Percentiles rank a stretch among this genome's conserved stretches.
These are phyloP conservation scores for Thecophora atra DNA, from an alignment of 2,888 invertebrate genomes.

Conservation along the genomic window DNA sequence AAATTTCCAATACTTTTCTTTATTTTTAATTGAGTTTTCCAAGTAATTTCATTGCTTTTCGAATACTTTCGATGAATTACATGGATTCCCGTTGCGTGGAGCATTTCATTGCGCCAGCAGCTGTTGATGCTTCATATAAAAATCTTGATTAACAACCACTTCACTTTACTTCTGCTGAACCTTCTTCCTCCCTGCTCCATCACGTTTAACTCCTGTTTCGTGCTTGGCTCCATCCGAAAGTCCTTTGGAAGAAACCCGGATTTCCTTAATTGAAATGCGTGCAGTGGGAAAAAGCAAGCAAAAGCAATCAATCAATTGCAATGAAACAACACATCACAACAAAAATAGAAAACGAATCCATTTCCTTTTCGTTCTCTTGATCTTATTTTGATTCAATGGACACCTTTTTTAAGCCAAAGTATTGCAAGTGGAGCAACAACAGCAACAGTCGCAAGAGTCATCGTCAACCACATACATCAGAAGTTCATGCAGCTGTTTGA, in stretches of 20 bases:
- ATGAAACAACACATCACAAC: background rate
- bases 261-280: slow-evolving; percentile 3
- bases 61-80: too few species aligned
- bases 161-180: background rate
- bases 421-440: too few species aligned
- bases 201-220: too few species aligned
- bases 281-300: background rate
- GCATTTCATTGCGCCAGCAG: background rate
- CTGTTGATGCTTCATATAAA: background rate
- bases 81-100: too few species aligned
- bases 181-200: too few species aligned
- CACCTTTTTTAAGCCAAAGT: background rate
- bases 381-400: background rate
- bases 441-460: background rate
- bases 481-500: background rate
- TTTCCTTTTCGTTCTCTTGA: too few species aligned
- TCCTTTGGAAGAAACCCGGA: background rate
- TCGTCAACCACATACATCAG: background rate
- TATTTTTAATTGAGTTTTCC: too few species aligned
- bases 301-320: slow-evolving; percentile 8
- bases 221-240: too few species aligned
- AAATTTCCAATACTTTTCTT: too few species aligned
- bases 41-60: too few species aligned
- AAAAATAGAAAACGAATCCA: background rate
- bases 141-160: background rate